Conservation (phyloP, 2,888 invertebrate genomes). For the Nomada flava region DNA sequence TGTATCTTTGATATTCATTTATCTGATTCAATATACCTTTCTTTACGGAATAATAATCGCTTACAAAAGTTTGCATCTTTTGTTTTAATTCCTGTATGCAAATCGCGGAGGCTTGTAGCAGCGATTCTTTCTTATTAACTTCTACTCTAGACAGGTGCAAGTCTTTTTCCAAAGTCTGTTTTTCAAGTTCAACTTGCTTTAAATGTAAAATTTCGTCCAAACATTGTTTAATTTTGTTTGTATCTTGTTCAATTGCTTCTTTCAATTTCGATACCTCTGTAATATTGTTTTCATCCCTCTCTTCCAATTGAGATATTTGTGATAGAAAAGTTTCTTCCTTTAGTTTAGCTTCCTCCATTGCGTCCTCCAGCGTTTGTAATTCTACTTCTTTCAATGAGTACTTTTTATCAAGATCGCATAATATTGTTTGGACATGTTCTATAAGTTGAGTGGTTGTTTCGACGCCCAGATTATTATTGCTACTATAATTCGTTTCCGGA, state of each 20-base stretch:
- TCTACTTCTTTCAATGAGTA: conserved; percentile 26
- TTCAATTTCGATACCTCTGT: conserved; percentile 29
- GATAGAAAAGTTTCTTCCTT: conserved; percentile 9
- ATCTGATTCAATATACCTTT: conserved; percentile 34
- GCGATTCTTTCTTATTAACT: conserved; percentile 18
- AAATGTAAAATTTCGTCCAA: conserved; percentile 40
- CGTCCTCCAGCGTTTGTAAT: conserved; percentile 18
- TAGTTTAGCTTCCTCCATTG: conserved; percentile 32
- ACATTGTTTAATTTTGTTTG: conserved; percentile 19
- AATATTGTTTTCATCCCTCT: conserved; percentile 39
- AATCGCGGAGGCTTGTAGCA: conserved; percentile 15
- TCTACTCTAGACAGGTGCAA: conserved; percentile 11
- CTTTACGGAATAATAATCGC: conserved; percentile 36
- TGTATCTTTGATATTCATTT: conserved; percentile 33
- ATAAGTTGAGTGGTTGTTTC: conserved; percentile 47
- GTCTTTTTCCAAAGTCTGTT: conserved; percentile 45
- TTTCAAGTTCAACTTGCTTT: conserved; percentile 34
- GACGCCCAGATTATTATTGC: conserved; percentile 35
- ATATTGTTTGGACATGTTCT: conserved; percentile 37
- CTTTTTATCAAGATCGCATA: conserved; percentile 44
- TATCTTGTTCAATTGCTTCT: conserved; percentile 18
- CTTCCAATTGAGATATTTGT: conserved; percentile 32
- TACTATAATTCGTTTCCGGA: conserved; percentile 8
- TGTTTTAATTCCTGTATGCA: conserved; percentile 12
- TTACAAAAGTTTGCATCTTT: conserved; percentile 22